Evolutionary conservation across 2,797 vertebrate species (phyloP), one percentile per base, ranked within the genome.

Genomic region (Euthynnus affinis): DNA sequence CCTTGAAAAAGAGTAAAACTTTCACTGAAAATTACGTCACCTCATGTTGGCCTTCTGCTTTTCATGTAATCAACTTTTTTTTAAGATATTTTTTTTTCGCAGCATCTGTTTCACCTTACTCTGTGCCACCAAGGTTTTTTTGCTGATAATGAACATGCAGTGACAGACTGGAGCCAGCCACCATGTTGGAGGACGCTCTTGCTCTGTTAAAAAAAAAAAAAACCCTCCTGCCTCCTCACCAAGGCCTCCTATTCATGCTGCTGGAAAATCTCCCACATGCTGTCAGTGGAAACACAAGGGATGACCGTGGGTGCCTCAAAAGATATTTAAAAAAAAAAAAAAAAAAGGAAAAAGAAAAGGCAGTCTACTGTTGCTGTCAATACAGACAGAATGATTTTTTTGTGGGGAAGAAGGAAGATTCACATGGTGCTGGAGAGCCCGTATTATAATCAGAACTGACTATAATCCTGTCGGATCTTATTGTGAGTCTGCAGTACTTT

Each of bases 211-310:
- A 85, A 88, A 87, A 65, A 18, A 62, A 85, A 85, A 88, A 87
- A 65, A 18, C 49, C 78, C 87, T 84, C 67, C 71, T 82, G 76
- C 87, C 78, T 87, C 83, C 81, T 87, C 73, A 65, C 83, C 88
- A 91, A 91, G 90, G 89, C 83, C 86, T 87, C 68, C 85, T 83
- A 77, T 92, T 93, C 86, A 87, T 62, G 80, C 88, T 73, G 78
- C 78, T 88, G 85, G 78, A 87, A 88, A 74, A 62, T 82, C 87
- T 90, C 87, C 89, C 92, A 89, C 89, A 74, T 85, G 83, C 86
- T 90, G 89, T 91, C 91, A 91, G 78, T 56, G 82, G 65, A 78
- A 83, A 88, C 85, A 84, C 84, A 91, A 88, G 86, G 84, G 85
- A 86, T 81, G 89, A 77, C 87, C 82, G 79, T 89, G 88, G 82